These are phyloP conservation scores for Pocota personata DNA, from an alignment of 2,888 invertebrate species.

Conservation along the genomic window DNA sequence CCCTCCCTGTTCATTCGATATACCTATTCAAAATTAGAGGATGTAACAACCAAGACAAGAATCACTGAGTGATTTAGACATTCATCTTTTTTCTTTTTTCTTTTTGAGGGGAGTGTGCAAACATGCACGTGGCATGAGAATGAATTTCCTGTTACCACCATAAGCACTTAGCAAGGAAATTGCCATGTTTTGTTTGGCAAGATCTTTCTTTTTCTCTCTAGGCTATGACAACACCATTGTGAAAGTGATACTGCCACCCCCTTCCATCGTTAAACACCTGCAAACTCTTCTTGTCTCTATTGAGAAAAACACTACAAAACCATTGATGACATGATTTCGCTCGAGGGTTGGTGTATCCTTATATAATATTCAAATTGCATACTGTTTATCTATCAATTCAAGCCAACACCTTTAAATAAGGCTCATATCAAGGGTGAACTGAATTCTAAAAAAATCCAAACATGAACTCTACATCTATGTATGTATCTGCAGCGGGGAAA, in stretches of 20 bases:
- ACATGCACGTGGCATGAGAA: slow-evolving; percentile 65
- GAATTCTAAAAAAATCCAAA: slow-evolving; percentile 8
- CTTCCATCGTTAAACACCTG: slow-evolving; percentile 46
- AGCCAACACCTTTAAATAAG: slow-evolving; percentile 70
- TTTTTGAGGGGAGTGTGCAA: slow-evolving; percentile 11
- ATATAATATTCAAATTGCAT: slow-evolving; percentile 72
- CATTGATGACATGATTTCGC: slow-evolving; percentile 65
- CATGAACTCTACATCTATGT: neutral
- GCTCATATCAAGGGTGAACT: slow-evolving; percentile 49
- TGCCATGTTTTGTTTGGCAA: slow-evolving; percentile 66
- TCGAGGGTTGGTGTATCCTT: slow-evolving; percentile 29
- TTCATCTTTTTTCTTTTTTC: slow-evolving; percentile 20
- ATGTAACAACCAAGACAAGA: slow-evolving; percentile 39
- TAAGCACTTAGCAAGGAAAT: slow-evolving; percentile 69
- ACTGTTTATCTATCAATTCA: slow-evolving; percentile 70
- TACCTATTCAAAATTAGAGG: slow-evolving; percentile 37
- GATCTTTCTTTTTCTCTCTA: slow-evolving; percentile 18
- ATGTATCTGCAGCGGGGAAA: slow-evolving; percentile 7
- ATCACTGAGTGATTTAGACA: slow-evolving; percentile 66
- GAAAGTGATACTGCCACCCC: slow-evolving; percentile 52
- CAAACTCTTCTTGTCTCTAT: slow-evolving; percentile 6
- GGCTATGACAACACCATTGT: slow-evolving; percentile 50
- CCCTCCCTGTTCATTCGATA: slow-evolving; percentile 3
- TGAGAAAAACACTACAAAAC: slow-evolving; percentile 46
- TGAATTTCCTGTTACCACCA: slow-evolving; percentile 72